A percentile compares a stretch with the other conserved stretches of the same genome.
phyloP scores from a whole-genome alignment of 2,113 vertebrate species.

The Centropus bengalensis region DNA sequence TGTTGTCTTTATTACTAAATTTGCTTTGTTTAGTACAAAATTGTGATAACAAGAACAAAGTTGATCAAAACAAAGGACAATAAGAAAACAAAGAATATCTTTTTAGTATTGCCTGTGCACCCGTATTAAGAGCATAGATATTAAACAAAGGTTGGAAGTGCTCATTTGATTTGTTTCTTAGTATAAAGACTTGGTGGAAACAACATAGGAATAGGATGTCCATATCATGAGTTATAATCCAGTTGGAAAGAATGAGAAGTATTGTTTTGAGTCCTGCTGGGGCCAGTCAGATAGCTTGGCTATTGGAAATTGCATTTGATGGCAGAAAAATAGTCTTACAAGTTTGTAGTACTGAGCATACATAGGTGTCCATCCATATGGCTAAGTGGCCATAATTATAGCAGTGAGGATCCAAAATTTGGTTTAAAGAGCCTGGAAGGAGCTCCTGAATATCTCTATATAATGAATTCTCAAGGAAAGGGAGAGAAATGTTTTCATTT shows the following conservation, averaged over 20 bases:
- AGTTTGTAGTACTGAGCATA: neutral
- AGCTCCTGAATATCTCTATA: neutral
- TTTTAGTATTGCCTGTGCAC: neutral
- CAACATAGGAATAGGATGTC: neutral
- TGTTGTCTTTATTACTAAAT: neutral
- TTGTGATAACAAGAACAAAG: neutral
- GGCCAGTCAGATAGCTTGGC: neutral
- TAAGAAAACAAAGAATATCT: neutral
- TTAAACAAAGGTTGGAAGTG: neutral
- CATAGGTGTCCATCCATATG: neutral
- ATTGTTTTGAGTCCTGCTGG: conserved; percentile 24
- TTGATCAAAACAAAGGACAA: neutral
- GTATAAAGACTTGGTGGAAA: neutral
- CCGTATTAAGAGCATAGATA: neutral
- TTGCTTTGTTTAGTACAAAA: neutral
- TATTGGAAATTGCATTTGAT: neutral
- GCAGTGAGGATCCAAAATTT: neutral
- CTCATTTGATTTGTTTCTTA: conserved; percentile 14
- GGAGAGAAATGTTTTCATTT: neutral
- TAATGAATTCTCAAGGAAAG: neutral
- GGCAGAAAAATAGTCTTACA: neutral
- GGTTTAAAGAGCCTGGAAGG: neutral
- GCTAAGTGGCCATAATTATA: neutral
- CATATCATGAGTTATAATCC: conserved; percentile 16
- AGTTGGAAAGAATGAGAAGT: conserved; percentile 15